phyloP scores from a whole-genome alignment of 2,888 invertebrate genomes.

The Pardosa pseudoannulata region DNA sequence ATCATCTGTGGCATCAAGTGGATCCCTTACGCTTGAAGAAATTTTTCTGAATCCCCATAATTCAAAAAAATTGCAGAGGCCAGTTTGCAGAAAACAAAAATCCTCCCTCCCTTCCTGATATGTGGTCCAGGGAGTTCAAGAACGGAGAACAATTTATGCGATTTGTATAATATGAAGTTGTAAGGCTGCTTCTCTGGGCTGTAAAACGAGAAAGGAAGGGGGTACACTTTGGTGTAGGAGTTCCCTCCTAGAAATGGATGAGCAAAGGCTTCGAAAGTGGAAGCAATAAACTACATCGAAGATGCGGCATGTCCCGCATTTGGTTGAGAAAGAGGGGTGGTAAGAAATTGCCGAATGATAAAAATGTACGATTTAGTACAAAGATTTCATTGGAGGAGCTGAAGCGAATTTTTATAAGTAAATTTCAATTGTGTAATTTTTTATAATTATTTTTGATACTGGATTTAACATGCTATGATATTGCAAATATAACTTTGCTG shows the following conservation, averaged over 20 bases:
- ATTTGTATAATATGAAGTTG: slow-evolving; percentile 69
- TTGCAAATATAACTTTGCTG: too few species aligned
- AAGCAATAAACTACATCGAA: slow-evolving; percentile 66
- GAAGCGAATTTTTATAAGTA: too few species aligned
- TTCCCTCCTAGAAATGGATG: slow-evolving; percentile 55
- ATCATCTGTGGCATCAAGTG: too few species aligned
- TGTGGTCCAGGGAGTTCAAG: neutral
- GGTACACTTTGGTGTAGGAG: neutral
- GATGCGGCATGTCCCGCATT: slow-evolving; percentile 32
- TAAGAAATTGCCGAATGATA: slow-evolving; percentile 28
- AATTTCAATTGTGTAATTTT: too few species aligned
- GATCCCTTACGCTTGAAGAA: too few species aligned
- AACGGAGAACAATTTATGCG: slow-evolving; percentile 65
- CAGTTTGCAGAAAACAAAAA: neutral
- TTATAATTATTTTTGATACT: too few species aligned
- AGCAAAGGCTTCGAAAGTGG: slow-evolving; percentile 63
- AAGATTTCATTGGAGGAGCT: too few species aligned
- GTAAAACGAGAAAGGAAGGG: slow-evolving; percentile 44
- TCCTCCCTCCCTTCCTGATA: neutral
- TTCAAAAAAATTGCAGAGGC: neutral
- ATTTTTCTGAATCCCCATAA: neutral
- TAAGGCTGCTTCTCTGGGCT: slow-evolving; percentile 40
- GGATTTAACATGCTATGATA: too few species aligned
- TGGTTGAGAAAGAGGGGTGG: slow-evolving; percentile 31
- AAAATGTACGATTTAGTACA: too few species aligned